phyloP scores from a whole-genome alignment of 2,113 vertebrate genomes.

The Rallus limicola region DNA sequence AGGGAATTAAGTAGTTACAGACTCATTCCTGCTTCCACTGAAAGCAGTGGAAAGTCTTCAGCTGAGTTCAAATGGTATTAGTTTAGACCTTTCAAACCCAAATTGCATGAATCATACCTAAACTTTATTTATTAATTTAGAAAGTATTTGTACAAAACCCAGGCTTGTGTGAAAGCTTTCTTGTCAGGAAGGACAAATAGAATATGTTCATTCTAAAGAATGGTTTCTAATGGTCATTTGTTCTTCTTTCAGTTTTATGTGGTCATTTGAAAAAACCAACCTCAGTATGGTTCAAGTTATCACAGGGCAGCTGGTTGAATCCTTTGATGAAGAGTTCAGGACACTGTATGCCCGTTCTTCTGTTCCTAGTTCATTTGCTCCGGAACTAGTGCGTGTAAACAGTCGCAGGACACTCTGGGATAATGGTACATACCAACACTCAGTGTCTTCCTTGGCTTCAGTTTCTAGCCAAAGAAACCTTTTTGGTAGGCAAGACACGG shows the following conservation, averaged over 20 bases:
- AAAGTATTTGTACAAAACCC: not conserved
- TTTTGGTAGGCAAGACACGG: constrained; percentile 81
- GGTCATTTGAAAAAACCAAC: constrained; percentile 96
- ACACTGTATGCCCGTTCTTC: constrained; percentile 90
- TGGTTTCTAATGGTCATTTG: constrained; percentile 20
- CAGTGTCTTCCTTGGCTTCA: constrained; percentile 76
- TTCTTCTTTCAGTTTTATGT: constrained; percentile 86
- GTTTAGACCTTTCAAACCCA: not conserved
- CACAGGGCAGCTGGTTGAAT: constrained; percentile 90
- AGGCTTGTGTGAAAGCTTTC: not conserved
- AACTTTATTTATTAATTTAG: not conserved
- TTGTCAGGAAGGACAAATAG: not conserved
- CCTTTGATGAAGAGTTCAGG: constrained; percentile 95
- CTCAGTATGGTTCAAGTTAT: constrained; percentile 97
- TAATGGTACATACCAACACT: constrained; percentile 72
- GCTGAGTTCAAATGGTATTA: not conserved
- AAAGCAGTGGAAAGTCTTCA: not conserved
- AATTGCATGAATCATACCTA: not conserved
- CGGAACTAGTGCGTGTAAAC: constrained; percentile 67
- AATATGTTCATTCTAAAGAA: not conserved
- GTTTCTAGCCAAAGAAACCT: constrained; percentile 78
- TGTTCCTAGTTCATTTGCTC: constrained; percentile 77
- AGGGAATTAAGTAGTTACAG: not conserved
- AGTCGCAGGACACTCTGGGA: constrained; percentile 71
- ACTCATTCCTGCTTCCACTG: not conserved